Conservation (phyloP, 2,113 vertebrate species). For the Nyctibius bracteatus region DNA sequence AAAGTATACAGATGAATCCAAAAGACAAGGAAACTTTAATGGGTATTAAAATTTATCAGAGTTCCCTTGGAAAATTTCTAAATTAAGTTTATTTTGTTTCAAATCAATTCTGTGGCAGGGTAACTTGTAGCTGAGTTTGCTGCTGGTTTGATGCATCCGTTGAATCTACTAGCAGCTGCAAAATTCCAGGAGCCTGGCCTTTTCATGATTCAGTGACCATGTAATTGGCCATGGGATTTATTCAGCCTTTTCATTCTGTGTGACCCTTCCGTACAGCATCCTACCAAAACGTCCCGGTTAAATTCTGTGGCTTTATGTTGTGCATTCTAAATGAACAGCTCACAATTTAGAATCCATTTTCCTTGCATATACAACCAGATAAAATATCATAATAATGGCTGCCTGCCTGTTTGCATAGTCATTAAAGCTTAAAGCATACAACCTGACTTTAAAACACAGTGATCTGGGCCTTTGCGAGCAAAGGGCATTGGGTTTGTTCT, state of each 20-base stretch:
- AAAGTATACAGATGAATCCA: background rate
- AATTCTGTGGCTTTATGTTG: background rate
- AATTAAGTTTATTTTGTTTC: background rate
- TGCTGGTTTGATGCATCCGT: slow-evolving; percentile 26
- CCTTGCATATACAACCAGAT: background rate
- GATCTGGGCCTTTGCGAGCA: background rate
- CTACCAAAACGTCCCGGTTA: background rate
- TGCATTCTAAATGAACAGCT: background rate
- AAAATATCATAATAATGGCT: background rate
- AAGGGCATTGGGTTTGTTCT: background rate
- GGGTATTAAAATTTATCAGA: background rate
- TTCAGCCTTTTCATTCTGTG: slow-evolving; percentile 58
- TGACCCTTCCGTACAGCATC: slow-evolving; percentile 30
- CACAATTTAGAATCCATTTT: background rate
- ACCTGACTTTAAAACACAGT: background rate
- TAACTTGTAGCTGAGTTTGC: slow-evolving; percentile 35
- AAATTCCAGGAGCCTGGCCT: slow-evolving; percentile 61
- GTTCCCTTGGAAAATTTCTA: background rate
- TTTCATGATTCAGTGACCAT: slow-evolving; percentile 68
- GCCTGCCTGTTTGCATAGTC: background rate
- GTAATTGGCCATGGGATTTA: slow-evolving; percentile 66
- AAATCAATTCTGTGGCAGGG: background rate
- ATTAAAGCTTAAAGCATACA: background rate
- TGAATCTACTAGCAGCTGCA: slow-evolving; percentile 59
- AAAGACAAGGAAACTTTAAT: background rate